These are phyloP conservation scores for Ditula angustiorana DNA, from an alignment of 2,888 invertebrate species.

Conservation along the genomic window DNA sequence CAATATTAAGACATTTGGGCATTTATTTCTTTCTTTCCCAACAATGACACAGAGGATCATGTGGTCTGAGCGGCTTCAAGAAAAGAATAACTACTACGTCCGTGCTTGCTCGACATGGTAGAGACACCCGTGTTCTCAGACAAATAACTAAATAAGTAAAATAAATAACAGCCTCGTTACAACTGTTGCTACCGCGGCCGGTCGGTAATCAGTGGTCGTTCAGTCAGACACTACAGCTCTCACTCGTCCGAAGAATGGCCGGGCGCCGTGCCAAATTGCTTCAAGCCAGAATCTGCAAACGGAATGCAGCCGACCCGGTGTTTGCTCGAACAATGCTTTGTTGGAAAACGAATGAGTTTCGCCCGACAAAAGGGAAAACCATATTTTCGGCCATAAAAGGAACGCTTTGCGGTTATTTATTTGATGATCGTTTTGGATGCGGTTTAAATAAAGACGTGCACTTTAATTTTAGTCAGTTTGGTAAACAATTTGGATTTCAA, in stretches of 20 bases:
- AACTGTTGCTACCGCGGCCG: slow-evolving; percentile 26
- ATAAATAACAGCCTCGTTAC: neutral
- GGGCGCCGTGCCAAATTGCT: slow-evolving; percentile 38
- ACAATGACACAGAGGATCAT: too few species aligned
- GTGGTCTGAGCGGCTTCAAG: too few species aligned
- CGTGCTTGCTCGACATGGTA: too few species aligned
- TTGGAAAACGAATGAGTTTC: slow-evolving; percentile 36
- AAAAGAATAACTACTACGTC: too few species aligned
- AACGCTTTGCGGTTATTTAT: slow-evolving; percentile 36
- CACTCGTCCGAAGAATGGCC: slow-evolving; percentile 26
- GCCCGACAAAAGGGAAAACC: slow-evolving; percentile 31
- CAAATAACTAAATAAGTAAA: too few species aligned
- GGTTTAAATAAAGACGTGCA: neutral
- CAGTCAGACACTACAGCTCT: slow-evolving; percentile 33
- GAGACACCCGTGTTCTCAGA: too few species aligned
- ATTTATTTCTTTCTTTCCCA: too few species aligned
- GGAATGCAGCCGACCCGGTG: slow-evolving; percentile 40
- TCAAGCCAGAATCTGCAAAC: slow-evolving; percentile 38
- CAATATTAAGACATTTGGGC: too few species aligned
- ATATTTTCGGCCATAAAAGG: slow-evolving; percentile 34
- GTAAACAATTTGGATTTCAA: neutral
- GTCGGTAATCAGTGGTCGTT: slow-evolving; percentile 36
- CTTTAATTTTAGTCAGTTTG: neutral
- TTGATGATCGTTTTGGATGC: slow-evolving; percentile 21
- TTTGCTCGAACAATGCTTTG: slow-evolving; percentile 40